These are phyloP conservation scores for Griposia aprilina DNA, from an alignment of 2,888 invertebrate species.

Conservation along the genomic window DNA sequence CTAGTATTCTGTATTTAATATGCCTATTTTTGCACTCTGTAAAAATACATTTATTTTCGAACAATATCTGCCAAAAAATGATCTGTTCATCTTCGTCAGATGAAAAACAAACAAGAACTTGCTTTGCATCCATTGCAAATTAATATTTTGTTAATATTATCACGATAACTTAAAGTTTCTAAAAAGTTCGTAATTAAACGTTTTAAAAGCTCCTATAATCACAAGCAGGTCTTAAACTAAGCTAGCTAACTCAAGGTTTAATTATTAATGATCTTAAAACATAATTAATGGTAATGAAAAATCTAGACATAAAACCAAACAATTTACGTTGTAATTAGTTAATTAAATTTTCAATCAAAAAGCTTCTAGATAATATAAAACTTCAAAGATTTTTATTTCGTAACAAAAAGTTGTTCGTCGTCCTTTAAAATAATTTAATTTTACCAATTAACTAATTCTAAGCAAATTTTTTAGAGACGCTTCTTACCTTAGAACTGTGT, in stretches of 20 bases:
- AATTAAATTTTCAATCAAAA: slow-evolving; percentile 45
- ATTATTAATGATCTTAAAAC: slow-evolving; percentile 40
- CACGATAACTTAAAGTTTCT: not conserved
- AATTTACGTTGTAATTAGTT: slow-evolving; percentile 34
- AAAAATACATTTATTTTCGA: not conserved
- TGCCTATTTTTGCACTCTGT: not conserved
- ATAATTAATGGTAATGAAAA: slow-evolving; percentile 34
- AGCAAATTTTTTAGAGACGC: not conserved
- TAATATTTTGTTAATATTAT: not conserved
- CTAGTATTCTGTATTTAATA: not conserved
- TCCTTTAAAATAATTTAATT: slow-evolving; percentile 6
- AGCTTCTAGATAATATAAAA: slow-evolving; percentile 14
- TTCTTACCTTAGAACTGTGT: not conserved
- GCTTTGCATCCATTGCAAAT: not conserved
- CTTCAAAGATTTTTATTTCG: slow-evolving; percentile 8
- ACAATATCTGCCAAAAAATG: not conserved
- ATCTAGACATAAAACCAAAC: slow-evolving; percentile 16
- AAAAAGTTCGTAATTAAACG: too few species aligned
- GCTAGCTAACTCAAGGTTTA: slow-evolving; percentile 16
- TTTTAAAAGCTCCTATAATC: slow-evolving; percentile 7
- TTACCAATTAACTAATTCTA: not conserved
- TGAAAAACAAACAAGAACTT: not conserved
- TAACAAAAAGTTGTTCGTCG: not conserved
- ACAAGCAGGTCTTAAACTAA: slow-evolving; percentile 19
- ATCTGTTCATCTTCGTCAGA: too few species aligned